A percentile compares a stretch with the other conserved stretches of the same genome.
phyloP scores from a whole-genome alignment of 2,113 vertebrate genomes.

The Alexandromys fortis region DNA sequence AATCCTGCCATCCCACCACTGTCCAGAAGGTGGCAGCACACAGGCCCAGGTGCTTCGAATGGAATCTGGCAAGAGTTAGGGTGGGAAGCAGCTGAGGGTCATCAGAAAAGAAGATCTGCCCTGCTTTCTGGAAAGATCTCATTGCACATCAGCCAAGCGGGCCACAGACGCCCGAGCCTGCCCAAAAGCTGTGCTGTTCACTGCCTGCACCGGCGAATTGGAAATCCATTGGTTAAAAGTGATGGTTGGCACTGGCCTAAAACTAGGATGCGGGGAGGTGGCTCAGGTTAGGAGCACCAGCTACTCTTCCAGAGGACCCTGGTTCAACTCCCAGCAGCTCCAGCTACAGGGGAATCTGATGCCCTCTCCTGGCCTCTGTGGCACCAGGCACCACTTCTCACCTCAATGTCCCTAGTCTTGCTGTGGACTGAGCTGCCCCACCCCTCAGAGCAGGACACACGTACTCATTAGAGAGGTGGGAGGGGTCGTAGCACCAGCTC shows the following conservation, averaged over 20 bases:
- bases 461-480: neutral
- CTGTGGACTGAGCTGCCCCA: neutral
- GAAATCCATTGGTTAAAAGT: neutral
- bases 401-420: neutral
- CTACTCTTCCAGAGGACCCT: neutral
- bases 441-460: neutral
- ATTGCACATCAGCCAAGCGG: neutral
- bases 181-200: neutral
- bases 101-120: neutral
- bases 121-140: neutral
- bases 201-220: neutral
- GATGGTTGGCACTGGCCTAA: neutral
- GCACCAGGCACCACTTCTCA: neutral
- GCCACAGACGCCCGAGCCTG: neutral
- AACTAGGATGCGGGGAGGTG: neutral
- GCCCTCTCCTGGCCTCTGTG: neutral
- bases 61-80: rapidly evolving
- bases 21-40: constrained; percentile 24
- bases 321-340: neutral
- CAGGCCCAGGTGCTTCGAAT: neutral
- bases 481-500: neutral
- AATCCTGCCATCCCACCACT: neutral
- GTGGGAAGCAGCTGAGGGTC: neutral
- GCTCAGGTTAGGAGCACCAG: neutral
- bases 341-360: neutral